Conservation (phyloP, 2,113 vertebrate genomes). For the Hipposideros armiger region DNA sequence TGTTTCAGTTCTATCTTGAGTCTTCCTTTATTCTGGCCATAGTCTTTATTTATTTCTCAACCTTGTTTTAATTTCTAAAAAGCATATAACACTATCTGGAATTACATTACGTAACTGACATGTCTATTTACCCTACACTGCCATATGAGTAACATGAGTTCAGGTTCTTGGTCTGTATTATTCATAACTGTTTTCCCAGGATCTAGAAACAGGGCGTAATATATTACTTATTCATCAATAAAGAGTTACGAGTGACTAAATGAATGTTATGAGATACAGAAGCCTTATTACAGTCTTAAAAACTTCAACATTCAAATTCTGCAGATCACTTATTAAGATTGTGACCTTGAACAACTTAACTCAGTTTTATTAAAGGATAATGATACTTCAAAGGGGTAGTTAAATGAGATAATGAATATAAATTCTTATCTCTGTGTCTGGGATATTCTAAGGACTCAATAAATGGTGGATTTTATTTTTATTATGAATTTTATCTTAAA, state of each 20-base stretch:
- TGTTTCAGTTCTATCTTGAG: neutral
- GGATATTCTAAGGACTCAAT: neutral
- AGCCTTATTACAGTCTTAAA: neutral
- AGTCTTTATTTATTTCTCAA: neutral
- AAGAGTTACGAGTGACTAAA: neutral
- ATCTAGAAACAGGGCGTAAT: neutral
- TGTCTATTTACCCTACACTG: neutral
- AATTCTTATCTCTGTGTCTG: neutral
- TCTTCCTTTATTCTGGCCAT: neutral
- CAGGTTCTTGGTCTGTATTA: neutral
- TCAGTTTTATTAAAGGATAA: constrained; percentile 51
- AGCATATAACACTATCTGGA: neutral
- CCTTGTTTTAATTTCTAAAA: constrained; percentile 20
- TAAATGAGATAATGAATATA: neutral
- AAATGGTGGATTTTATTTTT: neutral
- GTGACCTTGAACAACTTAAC: neutral
- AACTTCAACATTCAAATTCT: constrained; percentile 20
- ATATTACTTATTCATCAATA: neutral
- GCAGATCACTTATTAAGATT: neutral
- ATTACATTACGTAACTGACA: neutral
- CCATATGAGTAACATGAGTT: neutral
- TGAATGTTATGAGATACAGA: constrained; percentile 23
- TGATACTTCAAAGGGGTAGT: neutral
- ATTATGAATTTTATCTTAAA: constrained; percentile 4
- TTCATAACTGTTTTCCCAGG: neutral